Percentiles rank a stretch among this genome's conserved stretches.
Conservation (phyloP, 2,797 vertebrate genomes). For the Gallinago stenura region DNA sequence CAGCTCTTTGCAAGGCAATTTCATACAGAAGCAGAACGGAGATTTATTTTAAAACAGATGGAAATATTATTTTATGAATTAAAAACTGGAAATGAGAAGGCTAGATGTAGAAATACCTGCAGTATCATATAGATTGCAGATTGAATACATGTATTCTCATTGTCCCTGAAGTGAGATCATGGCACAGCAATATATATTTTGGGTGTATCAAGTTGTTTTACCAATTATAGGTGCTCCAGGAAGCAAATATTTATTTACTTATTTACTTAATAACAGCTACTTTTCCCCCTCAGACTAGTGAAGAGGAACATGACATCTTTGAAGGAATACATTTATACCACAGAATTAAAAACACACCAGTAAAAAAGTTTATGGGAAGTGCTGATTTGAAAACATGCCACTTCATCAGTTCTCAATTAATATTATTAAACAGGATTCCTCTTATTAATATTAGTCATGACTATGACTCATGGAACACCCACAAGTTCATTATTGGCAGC, state of each 20-base stretch:
- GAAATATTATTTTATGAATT: neutral
- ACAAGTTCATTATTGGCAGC: neutral
- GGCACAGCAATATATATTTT: neutral
- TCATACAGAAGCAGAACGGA: neutral
- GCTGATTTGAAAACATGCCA: neutral
- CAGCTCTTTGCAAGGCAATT: neutral
- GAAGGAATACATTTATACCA: neutral
- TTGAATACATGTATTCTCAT: neutral
- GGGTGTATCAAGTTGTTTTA: neutral
- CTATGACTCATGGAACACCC: constrained; percentile 1
- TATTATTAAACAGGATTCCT: neutral
- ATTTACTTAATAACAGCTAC: neutral
- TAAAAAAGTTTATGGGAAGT: neutral
- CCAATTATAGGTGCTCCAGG: neutral
- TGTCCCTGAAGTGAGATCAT: neutral
- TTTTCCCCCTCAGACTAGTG: neutral
- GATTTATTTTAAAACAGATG: neutral
- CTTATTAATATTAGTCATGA: neutral
- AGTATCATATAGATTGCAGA: neutral
- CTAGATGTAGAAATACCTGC: neutral
- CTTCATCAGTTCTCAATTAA: neutral
- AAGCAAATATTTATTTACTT: neutral
- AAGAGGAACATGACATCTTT: neutral
- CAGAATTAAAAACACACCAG: neutral
- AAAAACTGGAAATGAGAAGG: neutral